Conservation (phyloP, 1,140 invertebrate species). For the Pseudomyrmex concolor region DNA sequence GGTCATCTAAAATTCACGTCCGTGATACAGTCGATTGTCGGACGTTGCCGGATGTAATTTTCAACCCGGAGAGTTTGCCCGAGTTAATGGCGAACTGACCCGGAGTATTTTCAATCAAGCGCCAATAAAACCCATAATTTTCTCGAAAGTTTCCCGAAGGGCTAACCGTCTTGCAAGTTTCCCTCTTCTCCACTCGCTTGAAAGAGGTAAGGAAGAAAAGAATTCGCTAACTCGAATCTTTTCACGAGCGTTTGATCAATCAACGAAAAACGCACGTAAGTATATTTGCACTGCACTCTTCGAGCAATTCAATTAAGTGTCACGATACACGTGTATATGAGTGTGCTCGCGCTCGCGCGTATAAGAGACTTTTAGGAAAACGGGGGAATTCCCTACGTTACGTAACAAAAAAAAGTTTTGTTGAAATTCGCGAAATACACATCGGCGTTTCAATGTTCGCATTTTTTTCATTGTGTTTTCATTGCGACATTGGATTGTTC, state of each 20-base stretch:
- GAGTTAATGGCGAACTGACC: slow-evolving; percentile 48
- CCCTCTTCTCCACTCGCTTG: neutral
- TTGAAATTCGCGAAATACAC: too few relatives aligned
- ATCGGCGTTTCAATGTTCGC: too few relatives aligned
- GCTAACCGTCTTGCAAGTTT: slow-evolving; percentile 25
- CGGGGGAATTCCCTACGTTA: neutral
- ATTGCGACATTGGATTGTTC: too few relatives aligned
- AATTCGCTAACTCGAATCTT: slow-evolving; percentile 38
- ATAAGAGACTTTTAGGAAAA: neutral
- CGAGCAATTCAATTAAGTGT: slow-evolving; percentile 14
- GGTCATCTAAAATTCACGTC: too few relatives aligned
- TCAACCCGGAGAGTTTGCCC: slow-evolving; percentile 41
- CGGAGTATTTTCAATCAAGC: slow-evolving; percentile 50
- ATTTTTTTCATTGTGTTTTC: too few relatives aligned
- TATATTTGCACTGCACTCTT: slow-evolving; percentile 46
- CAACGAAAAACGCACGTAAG: slow-evolving; percentile 31
- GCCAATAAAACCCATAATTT: slow-evolving; percentile 48
- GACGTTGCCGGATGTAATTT: slow-evolving; percentile 14
- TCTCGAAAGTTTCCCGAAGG: slow-evolving; percentile 20
- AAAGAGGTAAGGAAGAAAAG: slow-evolving; percentile 5
- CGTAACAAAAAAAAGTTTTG: neutral
- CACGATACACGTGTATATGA: neutral
- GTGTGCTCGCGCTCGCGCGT: too few relatives aligned
- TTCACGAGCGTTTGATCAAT: slow-evolving; percentile 41
- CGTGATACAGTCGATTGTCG: too few relatives aligned